Evolutionary conservation across 2,113 vertebrate species (phyloP).

Genomic region (Hippolais icterina): DNA sequence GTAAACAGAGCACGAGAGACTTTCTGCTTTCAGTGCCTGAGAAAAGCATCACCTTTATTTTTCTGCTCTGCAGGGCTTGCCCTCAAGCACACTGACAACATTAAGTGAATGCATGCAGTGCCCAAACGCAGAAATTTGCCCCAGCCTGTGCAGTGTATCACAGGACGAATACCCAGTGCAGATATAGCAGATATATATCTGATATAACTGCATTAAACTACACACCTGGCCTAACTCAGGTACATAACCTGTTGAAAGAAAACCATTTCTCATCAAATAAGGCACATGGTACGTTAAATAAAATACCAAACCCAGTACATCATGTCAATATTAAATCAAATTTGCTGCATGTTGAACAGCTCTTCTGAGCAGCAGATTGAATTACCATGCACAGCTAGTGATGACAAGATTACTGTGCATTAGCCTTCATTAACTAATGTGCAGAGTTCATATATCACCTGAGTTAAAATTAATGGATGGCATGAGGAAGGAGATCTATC

Average conservation of each 20-base stretch:
- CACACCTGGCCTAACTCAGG: background rate
- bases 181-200: background rate
- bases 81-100: background rate
- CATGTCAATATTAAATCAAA: constrained; percentile 40
- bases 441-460: constrained; percentile 44
- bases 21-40: background rate
- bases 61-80: background rate
- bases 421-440: constrained; percentile 48
- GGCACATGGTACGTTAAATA: constrained; percentile 15
- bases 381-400: constrained; percentile 52
- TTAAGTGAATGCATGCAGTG: background rate
- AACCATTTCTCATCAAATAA: constrained; percentile 37
- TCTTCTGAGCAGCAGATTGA: constrained; percentile 13
- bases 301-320: constrained; percentile 44
- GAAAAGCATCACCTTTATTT: background rate
- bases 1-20: background rate
- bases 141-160: background rate
- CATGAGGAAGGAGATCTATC: background rate
- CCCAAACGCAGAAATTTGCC: background rate
- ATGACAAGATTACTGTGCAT: constrained; percentile 35
- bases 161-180: background rate
- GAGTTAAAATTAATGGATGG: constrained; percentile 11
- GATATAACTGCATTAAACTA: background rate
- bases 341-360: constrained; percentile 29
- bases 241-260: constrained; percentile 1